phyloP scores from a whole-genome alignment of 2,113 vertebrate genomes.

The Thamnaconus septentrionalis region DNA sequence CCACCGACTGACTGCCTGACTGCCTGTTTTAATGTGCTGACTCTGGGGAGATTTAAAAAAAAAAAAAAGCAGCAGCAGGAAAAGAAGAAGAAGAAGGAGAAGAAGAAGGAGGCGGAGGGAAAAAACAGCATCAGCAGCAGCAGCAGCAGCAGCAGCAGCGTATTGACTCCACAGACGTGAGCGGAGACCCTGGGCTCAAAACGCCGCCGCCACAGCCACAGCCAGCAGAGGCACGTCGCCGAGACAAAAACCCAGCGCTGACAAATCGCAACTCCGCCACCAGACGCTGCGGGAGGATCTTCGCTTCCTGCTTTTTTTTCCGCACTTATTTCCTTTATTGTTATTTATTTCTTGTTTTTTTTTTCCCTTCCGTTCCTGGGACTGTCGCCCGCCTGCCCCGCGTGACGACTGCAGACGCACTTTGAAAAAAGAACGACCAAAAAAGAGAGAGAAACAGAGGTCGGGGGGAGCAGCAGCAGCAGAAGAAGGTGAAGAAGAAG shows the following conservation, averaged over 20 bases:
- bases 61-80: background rate
- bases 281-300: constrained; percentile 72
- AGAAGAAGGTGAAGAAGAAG: too few relatives aligned
- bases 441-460: constrained; percentile 17
- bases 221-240: constrained; percentile 71
- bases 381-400: constrained; percentile 62
- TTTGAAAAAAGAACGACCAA: constrained; percentile 51
- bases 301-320: constrained; percentile 52
- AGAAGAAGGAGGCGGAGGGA: constrained; percentile 5
- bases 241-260: constrained; percentile 54
- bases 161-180: constrained; percentile 92
- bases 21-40: constrained; percentile 97
- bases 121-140: constrained; percentile 41
- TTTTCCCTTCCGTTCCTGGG: constrained; percentile 59
- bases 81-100: constrained; percentile 50
- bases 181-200: constrained; percentile 79
- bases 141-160: constrained; percentile 69
- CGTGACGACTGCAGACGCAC: constrained; percentile 28
- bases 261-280: constrained; percentile 65
- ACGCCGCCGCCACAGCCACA: constrained; percentile 67
- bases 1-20: constrained; percentile 75
- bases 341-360: constrained; percentile 51
- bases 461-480: background rate
- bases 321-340: constrained; percentile 57
- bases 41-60: constrained; percentile 92